Percentiles rank a stretch among this genome's conserved stretches.
These are phyloP conservation scores for Temnothorax ravouxi DNA, from an alignment of 2,888 invertebrate species.

Conservation along the genomic window DNA sequence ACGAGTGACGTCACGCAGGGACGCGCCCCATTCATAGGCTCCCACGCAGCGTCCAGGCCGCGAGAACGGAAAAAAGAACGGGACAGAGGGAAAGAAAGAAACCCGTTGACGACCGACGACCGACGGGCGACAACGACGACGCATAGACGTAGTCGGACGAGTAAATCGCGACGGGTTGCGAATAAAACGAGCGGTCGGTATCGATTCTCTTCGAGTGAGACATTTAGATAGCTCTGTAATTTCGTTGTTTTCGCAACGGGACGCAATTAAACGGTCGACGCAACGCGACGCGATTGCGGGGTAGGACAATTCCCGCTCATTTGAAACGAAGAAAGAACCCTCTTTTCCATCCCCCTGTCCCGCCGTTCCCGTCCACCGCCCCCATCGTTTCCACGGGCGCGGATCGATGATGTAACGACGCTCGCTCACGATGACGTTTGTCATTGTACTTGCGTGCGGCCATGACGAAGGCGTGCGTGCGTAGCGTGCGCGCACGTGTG, in stretches of 20 bases:
- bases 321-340: constrained; percentile 50
- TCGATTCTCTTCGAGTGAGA: constrained; percentile 17
- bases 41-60: constrained; percentile 78
- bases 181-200: constrained; percentile 2
- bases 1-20: constrained; percentile 84
- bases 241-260: constrained; percentile 31
- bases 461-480: constrained; percentile 56
- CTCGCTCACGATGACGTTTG: constrained; percentile 72
- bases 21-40: constrained; percentile 85
- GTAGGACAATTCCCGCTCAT: constrained; percentile 17
- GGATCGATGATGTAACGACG: constrained; percentile 73
- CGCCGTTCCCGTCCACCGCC: not conserved
- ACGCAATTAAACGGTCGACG: constrained; percentile 56
- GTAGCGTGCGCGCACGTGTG: constrained; percentile 52
- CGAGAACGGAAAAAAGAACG: constrained; percentile 52
- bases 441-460: constrained; percentile 74
- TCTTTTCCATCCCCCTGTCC: not conserved
- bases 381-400: constrained; percentile 31
- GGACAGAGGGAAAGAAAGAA: constrained; percentile 54
- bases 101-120: constrained; percentile 62
- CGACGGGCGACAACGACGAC: constrained; percentile 51
- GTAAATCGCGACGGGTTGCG: not conserved
- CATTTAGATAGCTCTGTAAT: constrained; percentile 27
- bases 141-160: not conserved
- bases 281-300: not conserved